phyloP scores from a whole-genome alignment of 2,113 vertebrate genomes.

The Circaetus cinerascens region DNA sequence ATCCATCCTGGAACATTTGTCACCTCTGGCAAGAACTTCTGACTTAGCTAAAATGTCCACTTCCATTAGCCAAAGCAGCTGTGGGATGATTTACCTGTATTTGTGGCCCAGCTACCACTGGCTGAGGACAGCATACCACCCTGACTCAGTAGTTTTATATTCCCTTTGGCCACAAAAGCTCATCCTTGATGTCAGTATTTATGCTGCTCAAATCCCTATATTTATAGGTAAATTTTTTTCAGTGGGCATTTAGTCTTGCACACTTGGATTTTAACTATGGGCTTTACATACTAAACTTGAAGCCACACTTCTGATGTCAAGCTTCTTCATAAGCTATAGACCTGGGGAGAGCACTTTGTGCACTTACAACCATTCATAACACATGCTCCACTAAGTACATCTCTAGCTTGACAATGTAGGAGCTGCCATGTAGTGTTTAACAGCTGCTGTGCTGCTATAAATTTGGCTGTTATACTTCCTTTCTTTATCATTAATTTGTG shows the following conservation, averaged over 20 bases:
- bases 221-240: background rate
- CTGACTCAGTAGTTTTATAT: background rate
- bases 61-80: background rate
- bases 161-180: background rate
- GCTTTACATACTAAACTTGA: background rate
- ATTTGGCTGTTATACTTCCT: background rate
- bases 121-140: background rate
- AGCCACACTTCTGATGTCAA: background rate
- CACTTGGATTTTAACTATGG: background rate
- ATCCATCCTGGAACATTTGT: background rate
- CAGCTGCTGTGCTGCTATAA: background rate
- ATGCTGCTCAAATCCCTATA: background rate
- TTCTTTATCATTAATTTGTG: background rate
- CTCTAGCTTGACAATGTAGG: background rate
- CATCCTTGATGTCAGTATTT: background rate
- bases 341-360: accelerated
- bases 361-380: background rate
- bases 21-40: background rate
- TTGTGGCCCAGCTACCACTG: background rate
- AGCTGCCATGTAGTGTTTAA: background rate
- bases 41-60: background rate
- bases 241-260: background rate
- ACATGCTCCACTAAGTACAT: background rate
- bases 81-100: background rate
- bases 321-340: background rate